A percentile compares a stretch with the other conserved stretches of the same genome.
Conservation (phyloP, 1,140 invertebrate species). For the Hesperophylax magnus region DNA sequence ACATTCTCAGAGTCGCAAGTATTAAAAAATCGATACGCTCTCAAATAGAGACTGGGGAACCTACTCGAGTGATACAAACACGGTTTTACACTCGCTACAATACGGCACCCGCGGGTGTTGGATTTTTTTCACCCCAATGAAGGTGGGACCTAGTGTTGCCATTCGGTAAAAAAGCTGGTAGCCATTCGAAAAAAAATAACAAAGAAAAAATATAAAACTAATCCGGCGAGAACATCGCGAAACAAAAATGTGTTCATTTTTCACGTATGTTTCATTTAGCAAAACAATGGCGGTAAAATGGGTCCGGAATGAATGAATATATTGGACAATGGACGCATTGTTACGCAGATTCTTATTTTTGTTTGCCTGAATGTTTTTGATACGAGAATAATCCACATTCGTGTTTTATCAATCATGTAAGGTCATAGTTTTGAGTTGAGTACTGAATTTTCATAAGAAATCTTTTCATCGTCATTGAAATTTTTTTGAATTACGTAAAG, state of each 20-base stretch:
- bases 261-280: not conserved
- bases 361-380: no score
- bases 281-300: not conserved
- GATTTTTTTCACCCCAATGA: not conserved
- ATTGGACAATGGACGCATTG: no score
- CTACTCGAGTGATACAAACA: not conserved
- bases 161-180: not conserved
- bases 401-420: no score
- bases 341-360: no score
- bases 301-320: no score
- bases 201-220: not conserved
- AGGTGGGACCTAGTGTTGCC: not conserved
- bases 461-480: no score
- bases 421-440: no score
- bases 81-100: constrained; percentile 21
- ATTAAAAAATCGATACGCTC: constrained; percentile 2
- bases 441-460: no score
- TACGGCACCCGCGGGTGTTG: constrained; percentile 1
- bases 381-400: no score
- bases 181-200: not conserved
- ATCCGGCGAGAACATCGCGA: not conserved
- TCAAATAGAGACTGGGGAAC: not conserved
- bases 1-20: not conserved
- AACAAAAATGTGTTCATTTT: not conserved
- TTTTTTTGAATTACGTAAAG: no score